These are phyloP conservation scores for Lepidochitona cinerea DNA, from an alignment of 2,888 invertebrate species.

Conservation along the genomic window DNA sequence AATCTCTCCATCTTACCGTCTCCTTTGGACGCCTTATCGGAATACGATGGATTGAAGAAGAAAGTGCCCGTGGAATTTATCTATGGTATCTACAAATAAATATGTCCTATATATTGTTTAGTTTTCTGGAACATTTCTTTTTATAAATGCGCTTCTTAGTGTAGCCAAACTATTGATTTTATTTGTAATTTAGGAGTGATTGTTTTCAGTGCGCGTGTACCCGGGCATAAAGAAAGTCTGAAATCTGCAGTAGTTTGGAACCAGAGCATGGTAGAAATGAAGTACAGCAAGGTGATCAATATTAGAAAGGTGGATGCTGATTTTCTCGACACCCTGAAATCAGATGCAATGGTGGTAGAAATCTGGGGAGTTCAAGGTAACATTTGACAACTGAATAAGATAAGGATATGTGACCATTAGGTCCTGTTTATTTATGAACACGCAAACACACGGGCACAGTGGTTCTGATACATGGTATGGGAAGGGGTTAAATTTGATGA, in stretches of 20 bases:
- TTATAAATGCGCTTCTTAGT: too few relatives aligned
- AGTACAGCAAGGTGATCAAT: constrained; percentile 39
- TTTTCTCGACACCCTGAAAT: constrained; percentile 42
- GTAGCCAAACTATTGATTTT: too few relatives aligned
- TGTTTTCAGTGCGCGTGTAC: neutral
- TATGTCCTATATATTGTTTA: too few relatives aligned
- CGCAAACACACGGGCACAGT: too few relatives aligned
- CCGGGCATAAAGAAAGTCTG: neutral
- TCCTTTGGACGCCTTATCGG: constrained; percentile 43
- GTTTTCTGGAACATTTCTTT: too few relatives aligned
- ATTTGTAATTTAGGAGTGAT: too few relatives aligned
- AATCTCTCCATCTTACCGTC: constrained; percentile 40
- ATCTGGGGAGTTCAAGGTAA: constrained; percentile 60
- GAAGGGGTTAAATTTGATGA: too few relatives aligned
- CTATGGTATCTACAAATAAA: constrained; percentile 50
- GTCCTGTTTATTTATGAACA: too few relatives aligned
- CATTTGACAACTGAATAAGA: too few relatives aligned
- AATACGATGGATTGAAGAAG: constrained; percentile 47
- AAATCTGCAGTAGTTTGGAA: constrained; percentile 34
- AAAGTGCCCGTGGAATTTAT: constrained; percentile 44
- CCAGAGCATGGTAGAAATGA: constrained; percentile 38
- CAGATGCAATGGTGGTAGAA: constrained; percentile 49
- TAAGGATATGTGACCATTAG: too few relatives aligned
- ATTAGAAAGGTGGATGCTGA: constrained; percentile 39
- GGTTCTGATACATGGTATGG: too few relatives aligned